Evolutionary conservation across 2,888 invertebrate genomes (phyloP).

Genomic region (Neoascia interrupta): DNA sequence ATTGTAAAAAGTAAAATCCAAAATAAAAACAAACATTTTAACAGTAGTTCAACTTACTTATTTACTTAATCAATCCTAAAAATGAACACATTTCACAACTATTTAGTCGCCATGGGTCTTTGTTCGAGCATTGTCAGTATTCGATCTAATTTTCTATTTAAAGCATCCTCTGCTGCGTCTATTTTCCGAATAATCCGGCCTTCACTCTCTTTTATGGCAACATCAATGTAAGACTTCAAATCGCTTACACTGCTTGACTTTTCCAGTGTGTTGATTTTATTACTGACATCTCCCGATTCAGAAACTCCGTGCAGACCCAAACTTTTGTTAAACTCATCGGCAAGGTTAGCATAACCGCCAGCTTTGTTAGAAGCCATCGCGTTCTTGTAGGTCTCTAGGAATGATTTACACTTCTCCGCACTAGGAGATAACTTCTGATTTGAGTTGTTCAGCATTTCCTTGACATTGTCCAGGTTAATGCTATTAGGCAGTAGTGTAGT

Average conservation of each 20-base stretch:
- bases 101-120: too few relatives aligned
- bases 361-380: constrained; percentile 8
- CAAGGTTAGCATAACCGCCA: constrained; percentile 9
- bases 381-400: constrained; percentile 71
- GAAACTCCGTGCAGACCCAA: not conserved
- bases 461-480: constrained; percentile 75
- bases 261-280: not conserved
- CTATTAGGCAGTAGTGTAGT: constrained; percentile 72
- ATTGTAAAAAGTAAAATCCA: too few relatives aligned
- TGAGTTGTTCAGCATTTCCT: constrained; percentile 73
- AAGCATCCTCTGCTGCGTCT: constrained; percentile 72
- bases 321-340: constrained; percentile 41
- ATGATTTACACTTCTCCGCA: constrained; percentile 74
- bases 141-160: constrained; percentile 74
- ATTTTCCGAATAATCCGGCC: constrained; percentile 71
- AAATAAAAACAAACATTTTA: too few relatives aligned
- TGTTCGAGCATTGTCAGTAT: constrained; percentile 75
- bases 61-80: too few relatives aligned
- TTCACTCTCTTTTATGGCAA: constrained; percentile 73
- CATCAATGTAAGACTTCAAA: constrained; percentile 73
- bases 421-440: constrained; percentile 71
- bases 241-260: not conserved
- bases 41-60: too few relatives aligned
- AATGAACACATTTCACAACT: too few relatives aligned
- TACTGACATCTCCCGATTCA: not conserved